These are phyloP conservation scores for Octonoba sinensis DNA, from an alignment of 2,888 invertebrate genomes.

Conservation along the genomic window DNA sequence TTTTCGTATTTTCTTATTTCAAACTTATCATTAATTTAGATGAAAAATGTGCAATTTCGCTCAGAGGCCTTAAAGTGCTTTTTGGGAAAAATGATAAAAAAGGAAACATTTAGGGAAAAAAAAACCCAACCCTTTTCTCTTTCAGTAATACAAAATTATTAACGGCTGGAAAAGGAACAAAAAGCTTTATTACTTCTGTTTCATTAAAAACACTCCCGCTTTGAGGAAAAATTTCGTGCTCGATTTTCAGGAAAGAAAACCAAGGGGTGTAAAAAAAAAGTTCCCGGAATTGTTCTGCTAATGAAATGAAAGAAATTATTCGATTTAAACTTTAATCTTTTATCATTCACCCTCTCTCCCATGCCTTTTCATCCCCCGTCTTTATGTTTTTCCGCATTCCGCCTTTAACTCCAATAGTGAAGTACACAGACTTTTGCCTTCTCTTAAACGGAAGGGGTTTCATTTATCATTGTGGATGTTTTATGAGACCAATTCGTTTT, in stretches of 20 bases:
- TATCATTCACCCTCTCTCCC: slow-evolving; percentile 55
- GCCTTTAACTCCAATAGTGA: slow-evolving; percentile 2
- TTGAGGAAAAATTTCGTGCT: slow-evolving; percentile 29
- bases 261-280: slow-evolving; percentile 21
- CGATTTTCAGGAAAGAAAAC: slow-evolving; percentile 53
- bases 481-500: no score
- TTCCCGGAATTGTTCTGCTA: slow-evolving; percentile 55
- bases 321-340: slow-evolving; percentile 64
- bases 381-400: slow-evolving; percentile 2
- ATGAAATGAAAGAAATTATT: slow-evolving; percentile 64
- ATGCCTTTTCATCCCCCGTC: slow-evolving; percentile 4
- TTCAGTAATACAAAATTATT: slow-evolving; percentile 59
- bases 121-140: slow-evolving; percentile 37
- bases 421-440: slow-evolving; percentile 8
- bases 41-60: slow-evolving; percentile 63
- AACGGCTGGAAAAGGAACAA: slow-evolving; percentile 53
- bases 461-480: not conserved
- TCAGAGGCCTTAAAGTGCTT: slow-evolving; percentile 56
- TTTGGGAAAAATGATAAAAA: slow-evolving; percentile 50
- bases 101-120: slow-evolving; percentile 36
- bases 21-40: slow-evolving; percentile 64
- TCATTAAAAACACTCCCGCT: slow-evolving; percentile 58
- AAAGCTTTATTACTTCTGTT: slow-evolving; percentile 63
- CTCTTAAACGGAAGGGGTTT: slow-evolving; percentile 26
- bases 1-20: slow-evolving; percentile 60